phyloP scores from a whole-genome alignment of 2,888 invertebrate species.

The Sarcophaga carnaria region DNA sequence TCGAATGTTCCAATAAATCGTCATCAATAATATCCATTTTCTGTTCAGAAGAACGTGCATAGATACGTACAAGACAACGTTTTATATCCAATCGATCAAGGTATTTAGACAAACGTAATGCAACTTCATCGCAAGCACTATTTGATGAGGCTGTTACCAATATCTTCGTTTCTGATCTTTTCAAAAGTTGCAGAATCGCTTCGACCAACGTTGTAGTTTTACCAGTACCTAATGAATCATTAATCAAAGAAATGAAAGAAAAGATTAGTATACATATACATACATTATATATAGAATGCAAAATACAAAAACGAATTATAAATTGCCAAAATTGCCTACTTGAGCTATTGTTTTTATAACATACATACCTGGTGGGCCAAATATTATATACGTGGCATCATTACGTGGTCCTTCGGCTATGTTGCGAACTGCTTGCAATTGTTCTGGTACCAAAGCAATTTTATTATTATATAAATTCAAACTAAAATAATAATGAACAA shows the following conservation, averaged over 20 bases:
- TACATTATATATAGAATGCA: slow-evolving; percentile 78
- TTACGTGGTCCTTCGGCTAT: slow-evolving; percentile 85
- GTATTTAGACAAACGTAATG: slow-evolving; percentile 81
- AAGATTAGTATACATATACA: neutral
- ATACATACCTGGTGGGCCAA: slow-evolving; percentile 91
- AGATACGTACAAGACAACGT: slow-evolving; percentile 81
- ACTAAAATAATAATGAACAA: slow-evolving; percentile 54
- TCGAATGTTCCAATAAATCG: slow-evolving; percentile 81
- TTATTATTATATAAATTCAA: slow-evolving; percentile 73
- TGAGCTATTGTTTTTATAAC: too few relatives aligned
- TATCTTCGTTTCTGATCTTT: slow-evolving; percentile 82
- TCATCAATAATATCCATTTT: slow-evolving; percentile 79
- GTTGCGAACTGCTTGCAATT: slow-evolving; percentile 86
- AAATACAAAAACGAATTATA: too few relatives aligned
- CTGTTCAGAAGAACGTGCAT: slow-evolving; percentile 80
- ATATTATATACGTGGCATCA: slow-evolving; percentile 91
- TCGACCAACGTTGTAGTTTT: slow-evolving; percentile 89
- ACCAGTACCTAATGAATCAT: slow-evolving; percentile 83
- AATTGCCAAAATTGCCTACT: too few relatives aligned
- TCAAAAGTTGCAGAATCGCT: slow-evolving; percentile 84
- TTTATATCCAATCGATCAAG: slow-evolving; percentile 69
- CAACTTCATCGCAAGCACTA: slow-evolving; percentile 87
- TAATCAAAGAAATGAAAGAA: neutral
- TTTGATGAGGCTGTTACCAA: slow-evolving; percentile 88
- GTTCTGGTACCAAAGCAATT: slow-evolving; percentile 82